Base-by-base conservation (phyloP, 53 echinoderm and acorn worm species). In the Pentamera pediparva region DNA sequence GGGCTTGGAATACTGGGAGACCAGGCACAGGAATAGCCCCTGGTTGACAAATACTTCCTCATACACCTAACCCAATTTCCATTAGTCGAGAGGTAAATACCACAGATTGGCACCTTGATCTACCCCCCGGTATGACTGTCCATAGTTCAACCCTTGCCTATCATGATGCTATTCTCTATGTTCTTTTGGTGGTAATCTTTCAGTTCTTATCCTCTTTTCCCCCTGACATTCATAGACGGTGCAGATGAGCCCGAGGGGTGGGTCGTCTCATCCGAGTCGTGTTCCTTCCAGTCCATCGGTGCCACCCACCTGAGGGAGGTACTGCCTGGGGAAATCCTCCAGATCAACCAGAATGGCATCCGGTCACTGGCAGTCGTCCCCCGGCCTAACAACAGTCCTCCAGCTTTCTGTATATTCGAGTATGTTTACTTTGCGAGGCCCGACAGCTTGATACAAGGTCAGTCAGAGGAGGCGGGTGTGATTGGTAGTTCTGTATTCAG, bases 321-420 rank as follows among this genome's bases (percentile, higher is more conserved):
- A 4, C 76, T 80, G 17, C 95, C 95, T 0, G 95, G 98, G 15
- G 98, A 98, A 58, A 98, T 98, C 8, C 64, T 98, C 15, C 86
- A 89, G 65, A 91, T 98, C 52, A 77, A 71, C 9, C 91, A 88
- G 52, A 48, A 81, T 54, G 98, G 98, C 5, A 79, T 98, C 59
- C 88, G 92, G 61, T 79, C 98, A 6, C 61, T 88, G 18, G 85
- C 81, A 41, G 75, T 92, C 8, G 91, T 98, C 21, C 86, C 91
- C 13, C 75, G 98, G 41, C 89, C 82, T 0, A 35, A 56, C 26
- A 69, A 91, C 31, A 78, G 81, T 17, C 89, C 98, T 2, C 98
- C 91, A 31, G 98, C 98, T 22, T 98, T 98, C 80, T 98, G 98
- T 32, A 89, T 98, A 53, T 98, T 96, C 86, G 98, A 98, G 65